phyloP scores from a whole-genome alignment of 1,140 invertebrate genomes.

The Drosophila pandora region DNA sequence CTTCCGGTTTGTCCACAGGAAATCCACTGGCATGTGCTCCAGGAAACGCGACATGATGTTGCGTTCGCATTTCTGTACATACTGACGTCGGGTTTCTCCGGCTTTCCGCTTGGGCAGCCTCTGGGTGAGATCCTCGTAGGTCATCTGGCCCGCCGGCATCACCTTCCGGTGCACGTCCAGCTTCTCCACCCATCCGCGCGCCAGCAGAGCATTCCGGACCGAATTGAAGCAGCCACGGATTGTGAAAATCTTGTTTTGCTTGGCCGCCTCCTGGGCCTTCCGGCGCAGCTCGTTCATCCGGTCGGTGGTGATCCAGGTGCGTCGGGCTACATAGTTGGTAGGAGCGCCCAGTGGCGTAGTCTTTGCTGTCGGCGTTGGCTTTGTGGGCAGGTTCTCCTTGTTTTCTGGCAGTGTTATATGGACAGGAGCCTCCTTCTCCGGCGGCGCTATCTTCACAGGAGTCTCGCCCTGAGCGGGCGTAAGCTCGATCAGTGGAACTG shows the following conservation, averaged over 20 bases:
- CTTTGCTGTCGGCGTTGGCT: background rate
- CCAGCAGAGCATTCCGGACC: constrained; percentile 84
- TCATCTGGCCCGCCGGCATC: constrained; percentile 71
- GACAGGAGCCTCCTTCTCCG: constrained; percentile 4
- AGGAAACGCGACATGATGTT: constrained; percentile 88
- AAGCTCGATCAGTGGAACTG: constrained; percentile 58
- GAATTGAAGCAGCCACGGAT: constrained; percentile 84
- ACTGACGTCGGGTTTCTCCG: constrained; percentile 77
- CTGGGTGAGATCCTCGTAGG: constrained; percentile 78
- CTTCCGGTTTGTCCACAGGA: constrained; percentile 94
- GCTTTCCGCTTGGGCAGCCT: constrained; percentile 75
- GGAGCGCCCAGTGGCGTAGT: constrained; percentile 48
- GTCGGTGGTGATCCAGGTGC: constrained; percentile 84
- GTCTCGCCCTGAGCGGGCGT: constrained; percentile 46
- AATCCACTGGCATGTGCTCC: constrained; percentile 90
- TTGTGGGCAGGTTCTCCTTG: constrained; percentile 52
- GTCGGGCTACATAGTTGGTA: constrained; percentile 70
- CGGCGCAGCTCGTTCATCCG: constrained; percentile 84
- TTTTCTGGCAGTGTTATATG: constrained; percentile 29
- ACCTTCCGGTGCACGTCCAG: constrained; percentile 85
- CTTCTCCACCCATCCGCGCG: constrained; percentile 88
- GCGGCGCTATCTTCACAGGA: constrained; percentile 3
- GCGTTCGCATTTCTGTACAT: constrained; percentile 85
- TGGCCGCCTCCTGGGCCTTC: constrained; percentile 84
- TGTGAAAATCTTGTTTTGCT: constrained; percentile 84